Evolutionary conservation across 2,797 vertebrate species (phyloP), one percentile per base, ranked within the genome.

Genomic region (Smutsia temminckii): DNA sequence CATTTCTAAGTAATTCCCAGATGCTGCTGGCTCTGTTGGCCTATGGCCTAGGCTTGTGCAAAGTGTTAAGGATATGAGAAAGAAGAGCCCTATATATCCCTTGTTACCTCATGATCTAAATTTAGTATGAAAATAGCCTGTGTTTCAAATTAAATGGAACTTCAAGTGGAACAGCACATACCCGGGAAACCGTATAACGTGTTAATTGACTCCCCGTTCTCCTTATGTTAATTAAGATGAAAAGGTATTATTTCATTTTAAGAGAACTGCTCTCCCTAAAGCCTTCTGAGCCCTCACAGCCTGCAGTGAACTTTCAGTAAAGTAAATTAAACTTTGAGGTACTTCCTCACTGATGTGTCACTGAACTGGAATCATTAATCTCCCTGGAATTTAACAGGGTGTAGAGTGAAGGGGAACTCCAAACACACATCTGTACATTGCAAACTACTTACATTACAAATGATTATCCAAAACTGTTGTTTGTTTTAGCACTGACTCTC

Each of bases 191-290:
- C 53, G 46, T 25, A 16, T 59, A 83, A 92, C 2, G 8, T 55
- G 59, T 77, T 94, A 83, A 88, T 66, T 92, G 55, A 89, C 37
- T 96, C 81, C 66, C 49, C 66, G 63, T 85, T 85, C 75, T 72
- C 34, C 34, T 80, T 86, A 18, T 64, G 37, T 53, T 91, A 89
- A 89, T 88, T 94, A 93, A 80, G 72, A 93, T 63, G 57, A n/a
- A 69, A 81, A 89, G 8, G 7, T 42, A 69, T 79, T 83, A 78
- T 75, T 80, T 87, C 53, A 75, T 75, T 74, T 74, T 51, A 61
- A 88, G 85, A 71, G 34, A 96, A 66, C 34, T 87, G 34, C 11
- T 79, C 61, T 95, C 25, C 20, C 17, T 83, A 80, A 72, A 79
- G 25, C 13, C 55, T 64, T 21, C 8, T 32, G 64, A 86, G n/a